Evolutionary conservation across 92 coral and sea anemone species (phyloP).

Genomic region (Bergia puertoricense): DNA sequence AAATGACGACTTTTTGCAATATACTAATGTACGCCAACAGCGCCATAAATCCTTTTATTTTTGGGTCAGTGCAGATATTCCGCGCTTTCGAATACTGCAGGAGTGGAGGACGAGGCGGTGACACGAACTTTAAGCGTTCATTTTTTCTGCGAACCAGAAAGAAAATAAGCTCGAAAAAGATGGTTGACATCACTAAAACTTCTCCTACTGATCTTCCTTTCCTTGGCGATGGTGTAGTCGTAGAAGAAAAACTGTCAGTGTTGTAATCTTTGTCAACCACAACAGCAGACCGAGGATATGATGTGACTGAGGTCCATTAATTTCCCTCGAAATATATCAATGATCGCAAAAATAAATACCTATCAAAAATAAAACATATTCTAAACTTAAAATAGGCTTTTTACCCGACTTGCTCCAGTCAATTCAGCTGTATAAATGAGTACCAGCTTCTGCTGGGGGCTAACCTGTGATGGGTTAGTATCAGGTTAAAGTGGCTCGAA

Average conservation of each 20-base stretch:
- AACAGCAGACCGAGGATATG: no score
- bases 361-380: no score
- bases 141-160: not conserved
- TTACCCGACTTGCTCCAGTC: no score
- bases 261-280: not conserved
- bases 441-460: no score
- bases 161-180: not conserved
- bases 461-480: no score
- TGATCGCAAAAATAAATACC: no score
- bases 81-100: slow-evolving; percentile 17
- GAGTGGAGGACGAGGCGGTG: not conserved
- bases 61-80: slow-evolving; percentile 42
- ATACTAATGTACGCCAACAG: slow-evolving; percentile 53
- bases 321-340: no score
- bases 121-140: not conserved
- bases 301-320: no score
- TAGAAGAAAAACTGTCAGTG: slow-evolving; percentile 14
- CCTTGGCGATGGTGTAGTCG: not conserved
- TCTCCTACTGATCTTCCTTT: not conserved
- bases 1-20: slow-evolving; percentile 46
- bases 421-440: no score
- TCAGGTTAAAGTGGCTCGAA: no score
- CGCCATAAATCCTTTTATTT: slow-evolving; percentile 60
- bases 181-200: not conserved
- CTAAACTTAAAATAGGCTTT: no score